Conservation (phyloP, 2,797 vertebrate genomes). For the Myotis daubentonii region DNA sequence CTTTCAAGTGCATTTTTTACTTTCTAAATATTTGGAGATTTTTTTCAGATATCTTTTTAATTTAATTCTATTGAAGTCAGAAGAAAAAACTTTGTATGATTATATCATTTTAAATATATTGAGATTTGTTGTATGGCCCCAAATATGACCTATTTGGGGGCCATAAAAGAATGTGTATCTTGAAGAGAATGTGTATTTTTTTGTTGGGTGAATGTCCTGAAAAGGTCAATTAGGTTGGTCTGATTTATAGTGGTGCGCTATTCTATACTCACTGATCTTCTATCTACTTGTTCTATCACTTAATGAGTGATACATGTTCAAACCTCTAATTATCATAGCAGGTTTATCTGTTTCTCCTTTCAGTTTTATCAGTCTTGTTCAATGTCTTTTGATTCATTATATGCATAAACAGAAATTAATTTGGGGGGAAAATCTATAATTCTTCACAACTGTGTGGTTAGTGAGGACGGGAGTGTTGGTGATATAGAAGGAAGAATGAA, state of each 20-base stretch:
- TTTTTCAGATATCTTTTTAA: neutral
- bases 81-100: neutral
- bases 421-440: neutral
- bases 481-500: neutral
- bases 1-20: neutral
- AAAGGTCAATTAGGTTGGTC: neutral
- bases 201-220: neutral
- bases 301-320: neutral
- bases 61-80: neutral
- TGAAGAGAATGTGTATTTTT: neutral
- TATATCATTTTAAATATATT: neutral
- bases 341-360: neutral
- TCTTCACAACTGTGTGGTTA: neutral
- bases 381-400: neutral
- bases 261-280: neutral
- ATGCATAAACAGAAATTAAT: neutral
- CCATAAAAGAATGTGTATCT: neutral
- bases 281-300: neutral
- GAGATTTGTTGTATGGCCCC: neutral
- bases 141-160: neutral
- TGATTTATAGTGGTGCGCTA: neutral
- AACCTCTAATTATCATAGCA: neutral
- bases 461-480: neutral
- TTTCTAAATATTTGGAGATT: neutral
- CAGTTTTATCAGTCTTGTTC: neutral